These are phyloP conservation scores for Oscheius onirici DNA, from an alignment of 2,888 invertebrate genomes.

Conservation along the genomic window DNA sequence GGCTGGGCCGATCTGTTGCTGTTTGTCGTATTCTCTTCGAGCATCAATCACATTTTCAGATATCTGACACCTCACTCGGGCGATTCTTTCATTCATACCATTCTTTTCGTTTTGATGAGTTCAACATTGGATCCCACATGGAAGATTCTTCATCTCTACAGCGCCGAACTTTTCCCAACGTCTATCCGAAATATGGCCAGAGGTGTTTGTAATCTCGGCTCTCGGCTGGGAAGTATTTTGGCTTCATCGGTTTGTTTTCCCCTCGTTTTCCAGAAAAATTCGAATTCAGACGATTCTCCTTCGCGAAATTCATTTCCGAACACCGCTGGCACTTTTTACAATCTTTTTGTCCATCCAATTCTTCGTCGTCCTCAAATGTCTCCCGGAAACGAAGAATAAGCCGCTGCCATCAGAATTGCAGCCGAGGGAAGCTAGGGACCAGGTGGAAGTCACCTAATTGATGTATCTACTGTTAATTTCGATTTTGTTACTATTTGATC, in stretches of 20 bases:
- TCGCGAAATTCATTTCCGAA: slow-evolving; percentile 36
- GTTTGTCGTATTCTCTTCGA: too few relatives aligned
- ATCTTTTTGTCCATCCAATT: slow-evolving; percentile 59
- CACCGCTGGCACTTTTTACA: slow-evolving; percentile 58
- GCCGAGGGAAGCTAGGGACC: not conserved
- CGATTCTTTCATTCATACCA: slow-evolving; percentile 28
- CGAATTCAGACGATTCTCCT: slow-evolving; percentile 55
- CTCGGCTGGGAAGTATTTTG: slow-evolving; percentile 59
- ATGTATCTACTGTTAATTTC: not conserved
- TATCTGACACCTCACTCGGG: too few relatives aligned
- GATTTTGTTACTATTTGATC: not conserved
- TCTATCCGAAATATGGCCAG: slow-evolving; percentile 61
- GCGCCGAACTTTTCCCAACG: slow-evolving; percentile 46
- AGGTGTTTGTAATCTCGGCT: slow-evolving; percentile 64
- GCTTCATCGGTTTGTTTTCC: slow-evolving; percentile 56
- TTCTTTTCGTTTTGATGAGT: not conserved
- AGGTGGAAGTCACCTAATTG: not conserved
- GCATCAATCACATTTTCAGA: too few relatives aligned
- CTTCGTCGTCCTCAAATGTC: slow-evolving; percentile 40
- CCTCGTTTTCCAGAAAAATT: not conserved
- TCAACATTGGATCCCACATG: slow-evolving; percentile 63
- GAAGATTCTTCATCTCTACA: slow-evolving; percentile 69
- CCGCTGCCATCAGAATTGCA: slow-evolving; percentile 40
- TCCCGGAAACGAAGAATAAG: slow-evolving; percentile 51
- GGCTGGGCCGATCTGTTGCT: too few relatives aligned